Base-by-base conservation (phyloP, 2,888 invertebrate species). In the Sarcophaga rosellei region DNA sequence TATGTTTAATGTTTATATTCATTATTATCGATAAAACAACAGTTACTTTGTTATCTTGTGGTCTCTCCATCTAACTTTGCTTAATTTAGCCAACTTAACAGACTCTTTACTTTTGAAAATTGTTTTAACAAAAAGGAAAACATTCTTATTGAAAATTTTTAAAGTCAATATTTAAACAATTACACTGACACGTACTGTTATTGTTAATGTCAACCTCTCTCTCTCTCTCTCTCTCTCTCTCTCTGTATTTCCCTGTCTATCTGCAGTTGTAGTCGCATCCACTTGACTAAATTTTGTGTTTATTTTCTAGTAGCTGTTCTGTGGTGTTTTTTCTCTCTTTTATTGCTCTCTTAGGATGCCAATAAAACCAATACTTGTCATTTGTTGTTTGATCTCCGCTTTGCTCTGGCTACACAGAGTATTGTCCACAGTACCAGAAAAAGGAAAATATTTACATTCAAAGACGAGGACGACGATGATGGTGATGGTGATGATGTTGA, bases 291-390 rank as follows among this genome's bases (percentile, higher is more conserved):
- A 8, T 65, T 65, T 25, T 15, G 25, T 35, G 17, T 35, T 25
- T 65, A 17, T 25, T 15, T 35, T 25, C 44, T 11, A 44, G 66
- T 66, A 44, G 66, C 53, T 53, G 53, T 15, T 53, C n/a, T n/a
- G 53, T 3, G 15, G 17, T 17, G 8, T 53, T 53, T 15, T 53
- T 53, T 53, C 17, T 15, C 17, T 53, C 17, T 53, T 53, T 12
- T 53, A 53, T 53, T 53, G 53, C 53, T 62, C 78, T 78, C 57
- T 15, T 62, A 59, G 83, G 73, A 74, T 68, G 23, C 74, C 45
- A 74, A 73, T 57, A 74, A 83, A 78, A 68, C 62, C 47, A 69
- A 63, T 69, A 83, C 35, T 57, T 78, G 23, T 62, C 65, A 21
- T 62, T 35, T 61, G 66, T 53, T 53, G 53, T 53, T 53, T 53